Percentiles rank a stretch among this genome's conserved stretches.
Conservation (phyloP, 1,140 invertebrate genomes). For the Bicyclus anynana region DNA sequence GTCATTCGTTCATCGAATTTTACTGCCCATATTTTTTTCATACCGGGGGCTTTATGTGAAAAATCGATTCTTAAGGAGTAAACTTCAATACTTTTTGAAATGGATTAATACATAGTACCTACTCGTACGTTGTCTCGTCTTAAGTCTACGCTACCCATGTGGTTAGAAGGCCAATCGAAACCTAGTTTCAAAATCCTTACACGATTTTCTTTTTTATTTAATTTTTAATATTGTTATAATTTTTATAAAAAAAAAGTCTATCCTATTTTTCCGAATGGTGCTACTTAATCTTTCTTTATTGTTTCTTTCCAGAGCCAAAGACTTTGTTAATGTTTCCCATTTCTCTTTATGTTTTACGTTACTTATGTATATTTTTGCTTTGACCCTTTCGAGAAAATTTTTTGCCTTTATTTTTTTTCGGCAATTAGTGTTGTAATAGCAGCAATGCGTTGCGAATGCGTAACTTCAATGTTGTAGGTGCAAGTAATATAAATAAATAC, state of each 20-base stretch:
- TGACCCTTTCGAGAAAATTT: slow-evolving; percentile 37
- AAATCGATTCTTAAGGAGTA: too few relatives aligned
- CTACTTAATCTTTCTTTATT: slow-evolving; percentile 52
- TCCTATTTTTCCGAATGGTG: slow-evolving; percentile 61
- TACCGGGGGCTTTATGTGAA: too few relatives aligned
- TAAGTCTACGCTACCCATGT: slow-evolving; percentile 15
- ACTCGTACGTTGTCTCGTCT: slow-evolving; percentile 13
- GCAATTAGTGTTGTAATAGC: slow-evolving; percentile 26
- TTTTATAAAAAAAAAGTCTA: slow-evolving; percentile 31
- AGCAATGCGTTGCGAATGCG: slow-evolving; percentile 25
- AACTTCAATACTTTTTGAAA: neutral
- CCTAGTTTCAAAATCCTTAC: slow-evolving; percentile 35
- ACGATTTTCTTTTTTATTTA: slow-evolving; percentile 26
- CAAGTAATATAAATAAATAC: slow-evolving; percentile 73
- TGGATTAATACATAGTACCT: neutral
- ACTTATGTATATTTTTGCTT: slow-evolving; percentile 23
- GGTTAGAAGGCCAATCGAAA: slow-evolving; percentile 38
- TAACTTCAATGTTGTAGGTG: slow-evolving; percentile 66
- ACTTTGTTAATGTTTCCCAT: slow-evolving; percentile 44
- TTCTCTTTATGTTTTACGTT: slow-evolving; percentile 44
- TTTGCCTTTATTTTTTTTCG: slow-evolving; percentile 55
- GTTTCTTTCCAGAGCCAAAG: slow-evolving; percentile 67
- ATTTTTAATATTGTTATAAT: slow-evolving; percentile 37
- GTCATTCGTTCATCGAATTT: too few relatives aligned
- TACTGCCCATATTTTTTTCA: too few relatives aligned